Base-by-base conservation (phyloP, 2,113 vertebrate genomes). In the Alaudala cheleensis region DNA sequence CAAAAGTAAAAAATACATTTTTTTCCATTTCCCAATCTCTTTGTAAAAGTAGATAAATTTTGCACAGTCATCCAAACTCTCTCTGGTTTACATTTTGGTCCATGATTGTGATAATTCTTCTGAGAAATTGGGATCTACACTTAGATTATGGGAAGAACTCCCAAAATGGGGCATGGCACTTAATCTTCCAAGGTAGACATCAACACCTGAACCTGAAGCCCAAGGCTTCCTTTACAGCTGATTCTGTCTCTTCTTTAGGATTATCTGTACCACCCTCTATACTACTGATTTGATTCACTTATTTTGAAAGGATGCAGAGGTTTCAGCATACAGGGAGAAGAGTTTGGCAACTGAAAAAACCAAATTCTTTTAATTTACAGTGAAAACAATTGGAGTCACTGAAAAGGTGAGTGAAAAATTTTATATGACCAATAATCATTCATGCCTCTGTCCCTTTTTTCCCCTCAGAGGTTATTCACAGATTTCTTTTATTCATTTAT, bases 31-130 rank as follows among this genome's bases (percentile, higher is more conserved):
- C 25, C 31, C 7, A 49, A 11, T 56, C 1, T 79, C 34, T 85
- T 64, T 57, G 45, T 25, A 39, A 88, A 86, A 42, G 9, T 20
- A 10, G 34, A 31, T 4, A 65, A 39, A 56, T 57, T 77, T 40
- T 33, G 3, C 6, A 28, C 5, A 25, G 31, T 37, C 24, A 78
- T 67, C 11, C 13, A 67, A 23, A 72, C 6, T n/a, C 25, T 62
- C 42, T 70, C 39, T 74, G 8, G 14, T 74, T 93, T 74, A 64
- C 5, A 9, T 81, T 74, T 85, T 70, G 15, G 29, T 58, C 40
- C 5, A 0, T 31, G 42, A 72, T 14, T 69, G 20, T 37, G 19
- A 47, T 60, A 60, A 40, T 4, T 2, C 0, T 50, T 51, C 53
- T 28, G 10, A 64, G 12, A 73, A 91, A 64, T 5, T 25, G 16